A percentile compares a stretch with the other conserved stretches of the same genome.
These are phyloP conservation scores for Uria lomvia DNA, from an alignment of 2,113 vertebrate species.

Conservation along the genomic window DNA sequence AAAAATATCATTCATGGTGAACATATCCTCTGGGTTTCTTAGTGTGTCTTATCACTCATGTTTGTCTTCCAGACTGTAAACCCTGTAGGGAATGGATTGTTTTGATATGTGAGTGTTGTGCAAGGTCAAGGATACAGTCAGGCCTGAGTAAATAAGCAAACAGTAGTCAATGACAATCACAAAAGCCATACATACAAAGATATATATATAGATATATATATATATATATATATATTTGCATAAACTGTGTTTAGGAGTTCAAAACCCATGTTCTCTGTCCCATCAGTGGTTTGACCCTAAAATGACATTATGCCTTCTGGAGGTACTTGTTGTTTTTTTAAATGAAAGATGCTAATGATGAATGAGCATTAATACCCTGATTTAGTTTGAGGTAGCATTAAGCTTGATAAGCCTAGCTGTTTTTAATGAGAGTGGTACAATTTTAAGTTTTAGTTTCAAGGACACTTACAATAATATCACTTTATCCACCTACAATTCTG, in stretches of 20 bases:
- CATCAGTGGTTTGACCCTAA: neutral
- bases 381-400: neutral
- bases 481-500: neutral
- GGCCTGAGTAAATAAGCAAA: neutral
- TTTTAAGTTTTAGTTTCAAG: neutral
- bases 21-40: neutral
- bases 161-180: neutral
- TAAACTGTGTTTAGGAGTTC: neutral
- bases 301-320: neutral
- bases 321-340: neutral
- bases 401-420: neutral
- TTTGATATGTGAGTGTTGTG: neutral
- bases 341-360: neutral
- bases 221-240: neutral
- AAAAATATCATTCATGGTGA: neutral
- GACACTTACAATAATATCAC: neutral
- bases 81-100: neutral
- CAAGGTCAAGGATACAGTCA: neutral
- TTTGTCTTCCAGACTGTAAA: neutral
- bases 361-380: neutral
- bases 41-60: neutral
- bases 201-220: no score
- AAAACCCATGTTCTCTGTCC: neutral
- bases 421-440: neutral
- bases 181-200: neutral